phyloP scores from a whole-genome alignment of 2,888 invertebrate genomes.

The Heteropelma amictum region DNA sequence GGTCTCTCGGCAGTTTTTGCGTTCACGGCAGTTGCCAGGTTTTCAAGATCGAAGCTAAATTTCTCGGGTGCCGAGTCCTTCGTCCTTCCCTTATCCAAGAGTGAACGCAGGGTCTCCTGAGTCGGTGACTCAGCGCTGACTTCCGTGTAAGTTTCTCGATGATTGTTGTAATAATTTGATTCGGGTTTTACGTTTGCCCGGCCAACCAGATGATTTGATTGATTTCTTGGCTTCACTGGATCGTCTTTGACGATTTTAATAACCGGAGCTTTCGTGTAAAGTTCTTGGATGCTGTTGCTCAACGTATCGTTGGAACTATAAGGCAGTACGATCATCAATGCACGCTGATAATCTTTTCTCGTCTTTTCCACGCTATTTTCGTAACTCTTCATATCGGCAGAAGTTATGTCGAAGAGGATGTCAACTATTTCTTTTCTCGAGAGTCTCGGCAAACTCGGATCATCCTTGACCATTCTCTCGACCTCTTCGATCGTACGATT shows the following conservation, averaged over 20 bases:
- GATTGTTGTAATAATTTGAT: slow-evolving; percentile 66
- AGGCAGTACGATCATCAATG: slow-evolving; percentile 84
- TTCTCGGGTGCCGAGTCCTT: slow-evolving; percentile 64
- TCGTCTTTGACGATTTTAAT: slow-evolving; percentile 79
- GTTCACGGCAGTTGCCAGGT: slow-evolving; percentile 51
- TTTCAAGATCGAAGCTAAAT: slow-evolving; percentile 69
- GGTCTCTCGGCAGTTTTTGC: not conserved
- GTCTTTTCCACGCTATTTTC: slow-evolving; percentile 72
- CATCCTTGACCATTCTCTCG: slow-evolving; percentile 81
- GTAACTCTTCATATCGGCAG: slow-evolving; percentile 62
- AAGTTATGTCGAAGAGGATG: slow-evolving; percentile 82
- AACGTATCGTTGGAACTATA: slow-evolving; percentile 81
- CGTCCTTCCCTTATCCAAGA: slow-evolving; percentile 31
- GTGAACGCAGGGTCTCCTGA: slow-evolving; percentile 45
- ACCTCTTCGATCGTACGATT: slow-evolving; percentile 83
- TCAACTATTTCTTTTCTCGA: slow-evolving; percentile 84
- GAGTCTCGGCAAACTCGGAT: slow-evolving; percentile 83
- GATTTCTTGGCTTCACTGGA: slow-evolving; percentile 49
- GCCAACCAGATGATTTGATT: too few species aligned
- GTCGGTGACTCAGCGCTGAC: slow-evolving; percentile 45
- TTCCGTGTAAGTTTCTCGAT: slow-evolving; percentile 65
- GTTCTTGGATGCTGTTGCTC: slow-evolving; percentile 81
- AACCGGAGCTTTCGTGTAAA: slow-evolving; percentile 84
- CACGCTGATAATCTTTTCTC: slow-evolving; percentile 78
- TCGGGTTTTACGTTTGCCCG: too few species aligned